Percentiles rank a stretch among this genome's conserved stretches.
Evolutionary conservation across 2,113 vertebrate genomes (phyloP).

Genomic region (Periophthalmodon schlosseri): DNA sequence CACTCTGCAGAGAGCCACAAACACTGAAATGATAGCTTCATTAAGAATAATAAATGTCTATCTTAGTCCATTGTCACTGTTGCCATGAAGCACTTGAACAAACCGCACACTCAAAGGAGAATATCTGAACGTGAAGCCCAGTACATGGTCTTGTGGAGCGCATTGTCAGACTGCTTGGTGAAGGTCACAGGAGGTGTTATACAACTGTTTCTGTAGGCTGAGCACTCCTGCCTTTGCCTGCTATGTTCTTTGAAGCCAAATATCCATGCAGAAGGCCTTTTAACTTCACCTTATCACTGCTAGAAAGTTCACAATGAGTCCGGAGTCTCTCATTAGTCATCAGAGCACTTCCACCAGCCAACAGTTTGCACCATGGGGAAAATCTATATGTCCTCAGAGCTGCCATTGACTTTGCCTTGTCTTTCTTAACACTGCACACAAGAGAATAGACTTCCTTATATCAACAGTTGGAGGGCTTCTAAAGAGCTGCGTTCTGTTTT

Average conservation of each 20-base stretch:
- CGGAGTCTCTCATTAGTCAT: slow-evolving; percentile 16
- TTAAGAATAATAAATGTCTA: slow-evolving; percentile 3
- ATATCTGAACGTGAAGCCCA: neutral
- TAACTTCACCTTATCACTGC: slow-evolving; percentile 17
- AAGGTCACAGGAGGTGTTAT: slow-evolving; percentile 7
- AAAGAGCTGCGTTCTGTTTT: slow-evolving; percentile 11
- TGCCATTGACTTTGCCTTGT: slow-evolving; percentile 48
- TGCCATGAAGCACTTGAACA: neutral
- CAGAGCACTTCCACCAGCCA: slow-evolving; percentile 9
- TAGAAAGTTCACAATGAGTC: slow-evolving; percentile 19
- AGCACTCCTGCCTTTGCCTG: neutral
- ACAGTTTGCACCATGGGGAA: slow-evolving; percentile 6
- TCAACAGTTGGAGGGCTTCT: slow-evolving; percentile 21
- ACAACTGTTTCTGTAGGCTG: slow-evolving; percentile 17
- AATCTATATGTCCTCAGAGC: slow-evolving; percentile 25
- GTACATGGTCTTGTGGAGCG: neutral
- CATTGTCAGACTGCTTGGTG: slow-evolving; percentile 4
- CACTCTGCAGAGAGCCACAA: slow-evolving; percentile 6
- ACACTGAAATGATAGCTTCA: neutral
- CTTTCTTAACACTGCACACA: slow-evolving; percentile 34
- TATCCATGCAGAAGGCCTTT: slow-evolving; percentile 16
- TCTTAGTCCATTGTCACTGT: neutral
- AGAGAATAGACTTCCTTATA: slow-evolving; percentile 11
- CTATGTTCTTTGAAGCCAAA: slow-evolving; percentile 25
- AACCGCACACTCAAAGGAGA: neutral